A percentile compares a stretch with the other conserved stretches of the same genome.
These are phyloP conservation scores for Monochamus alternatus DNA, from an alignment of 2,888 invertebrate species.

Conservation along the genomic window DNA sequence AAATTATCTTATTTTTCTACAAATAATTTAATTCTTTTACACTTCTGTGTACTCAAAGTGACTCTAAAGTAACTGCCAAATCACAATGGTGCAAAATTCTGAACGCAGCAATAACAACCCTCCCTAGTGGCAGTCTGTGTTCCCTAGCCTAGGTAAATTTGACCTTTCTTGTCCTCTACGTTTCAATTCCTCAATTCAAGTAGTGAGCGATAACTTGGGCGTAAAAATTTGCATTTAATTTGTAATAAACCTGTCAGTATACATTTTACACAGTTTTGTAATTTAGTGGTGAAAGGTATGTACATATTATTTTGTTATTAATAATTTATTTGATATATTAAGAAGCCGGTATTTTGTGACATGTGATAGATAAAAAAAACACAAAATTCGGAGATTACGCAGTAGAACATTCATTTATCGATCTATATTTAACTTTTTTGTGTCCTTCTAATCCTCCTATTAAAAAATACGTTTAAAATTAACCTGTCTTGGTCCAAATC, in stretches of 20 bases:
- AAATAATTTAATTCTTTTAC: too few relatives aligned
- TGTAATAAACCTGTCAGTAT: not conserved
- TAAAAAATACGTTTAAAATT: too few relatives aligned
- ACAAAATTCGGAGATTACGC: too few relatives aligned
- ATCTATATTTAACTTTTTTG: too few relatives aligned
- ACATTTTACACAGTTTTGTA: not conserved
- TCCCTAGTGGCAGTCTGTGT: not conserved
- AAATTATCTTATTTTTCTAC: too few relatives aligned
- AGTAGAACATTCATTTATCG: too few relatives aligned
- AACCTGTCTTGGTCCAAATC: too few relatives aligned
- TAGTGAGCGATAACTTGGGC: not conserved
- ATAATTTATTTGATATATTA: too few relatives aligned
- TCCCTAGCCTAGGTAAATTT: conserved; percentile 11
- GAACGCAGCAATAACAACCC: not conserved
- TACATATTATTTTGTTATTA: not conserved
- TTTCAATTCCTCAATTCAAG: not conserved
- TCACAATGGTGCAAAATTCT: not conserved
- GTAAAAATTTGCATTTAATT: not conserved
- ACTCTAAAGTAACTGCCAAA: not conserved
- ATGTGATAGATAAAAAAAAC: too few relatives aligned
- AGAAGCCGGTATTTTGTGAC: too few relatives aligned
- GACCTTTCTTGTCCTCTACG: conserved; percentile 37
- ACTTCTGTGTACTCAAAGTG: not conserved
- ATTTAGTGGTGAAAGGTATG: not conserved
- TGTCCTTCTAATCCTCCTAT: too few relatives aligned